Percentiles rank a stretch among this genome's conserved stretches.
Conservation (phyloP, 1,140 invertebrate species). For the Lithobius niger region DNA sequence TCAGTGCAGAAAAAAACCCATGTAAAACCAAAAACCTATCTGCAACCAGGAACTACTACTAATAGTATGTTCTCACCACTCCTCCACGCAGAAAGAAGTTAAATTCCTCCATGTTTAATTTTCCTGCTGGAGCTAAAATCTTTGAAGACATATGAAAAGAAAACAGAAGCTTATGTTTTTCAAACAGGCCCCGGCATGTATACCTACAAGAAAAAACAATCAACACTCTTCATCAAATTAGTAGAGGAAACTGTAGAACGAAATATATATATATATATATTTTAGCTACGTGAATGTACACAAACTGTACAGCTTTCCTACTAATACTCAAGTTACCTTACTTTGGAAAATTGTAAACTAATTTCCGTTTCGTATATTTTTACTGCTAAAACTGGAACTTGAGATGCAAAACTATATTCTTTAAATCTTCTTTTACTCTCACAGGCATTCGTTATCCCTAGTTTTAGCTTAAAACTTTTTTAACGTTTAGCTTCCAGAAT, state of each 20-base stretch:
- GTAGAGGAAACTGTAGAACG: not conserved
- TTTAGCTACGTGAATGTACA: no score
- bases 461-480: no score
- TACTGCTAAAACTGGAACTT: no score
- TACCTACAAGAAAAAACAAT: slow-evolving; percentile 23
- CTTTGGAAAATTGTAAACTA: not conserved
- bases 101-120: slow-evolving; percentile 37
- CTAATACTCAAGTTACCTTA: no score
- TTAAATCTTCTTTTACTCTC: not conserved
- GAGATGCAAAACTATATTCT: no score
- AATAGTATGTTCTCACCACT: slow-evolving; percentile 29
- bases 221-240: not conserved
- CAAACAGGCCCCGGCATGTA: slow-evolving; percentile 35
- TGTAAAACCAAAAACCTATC: no score
- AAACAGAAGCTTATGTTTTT: slow-evolving; percentile 36
- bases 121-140: slow-evolving; percentile 33
- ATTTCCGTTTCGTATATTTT: not conserved
- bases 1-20: no score
- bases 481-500: no score
- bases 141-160: slow-evolving; percentile 39
- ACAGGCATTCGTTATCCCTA: no score
- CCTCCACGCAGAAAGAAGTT: slow-evolving; percentile 36
- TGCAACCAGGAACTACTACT: not conserved
- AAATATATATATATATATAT: not conserved
- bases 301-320: no score